Base-by-base conservation (phyloP, 2,797 vertebrate genomes). In the Helarctos malayanus region DNA sequence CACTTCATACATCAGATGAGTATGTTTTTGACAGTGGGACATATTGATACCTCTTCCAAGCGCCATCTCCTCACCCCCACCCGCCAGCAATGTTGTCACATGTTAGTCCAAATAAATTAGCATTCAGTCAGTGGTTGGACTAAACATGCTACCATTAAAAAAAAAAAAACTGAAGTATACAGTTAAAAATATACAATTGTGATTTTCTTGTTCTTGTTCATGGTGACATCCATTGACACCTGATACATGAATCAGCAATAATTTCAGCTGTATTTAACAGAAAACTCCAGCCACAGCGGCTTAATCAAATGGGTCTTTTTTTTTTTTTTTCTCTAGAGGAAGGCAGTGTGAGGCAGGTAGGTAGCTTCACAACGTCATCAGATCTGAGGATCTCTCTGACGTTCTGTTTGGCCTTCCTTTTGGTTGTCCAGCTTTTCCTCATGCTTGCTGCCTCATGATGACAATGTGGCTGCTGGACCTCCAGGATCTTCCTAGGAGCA, bases 161-260 rank as follows among this genome's bases (percentile, higher is more conserved):
- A 94, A 80, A 94, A 80, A 94, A 41, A 25, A 14, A 76, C 56
- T 49, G 29, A 95, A 79, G 12, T 69, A 7, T 35, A 35, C 57
- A 23, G 18, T n/a, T 61, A 45, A 78, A 61, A 92, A 12, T 57
- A 75, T 18, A 9, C 0, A 10, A 3, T 45, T 45, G 57, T 54
- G 25, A 56, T 47, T 79, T 59, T 52, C 23, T 18, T 57, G 45
- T 57, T 54, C 47, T 78, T 82, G 29, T 91, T 80, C 7, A 19
- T 75, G 57, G 25, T 59, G 4, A 23, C 9, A 49, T 29, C 47
- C 16, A 1, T 8, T 45, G 41, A 41, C 35, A 57, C 15, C 29
- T 63, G 61, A 21, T 61, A 38, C 3, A 7, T 69, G 25, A 45
- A 19, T 75, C 7, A 61, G 52, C 49, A 92, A 23, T 29, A 29